phyloP scores from a whole-genome alignment of 23 tunicate species.

The Ascidia mentula region DNA sequence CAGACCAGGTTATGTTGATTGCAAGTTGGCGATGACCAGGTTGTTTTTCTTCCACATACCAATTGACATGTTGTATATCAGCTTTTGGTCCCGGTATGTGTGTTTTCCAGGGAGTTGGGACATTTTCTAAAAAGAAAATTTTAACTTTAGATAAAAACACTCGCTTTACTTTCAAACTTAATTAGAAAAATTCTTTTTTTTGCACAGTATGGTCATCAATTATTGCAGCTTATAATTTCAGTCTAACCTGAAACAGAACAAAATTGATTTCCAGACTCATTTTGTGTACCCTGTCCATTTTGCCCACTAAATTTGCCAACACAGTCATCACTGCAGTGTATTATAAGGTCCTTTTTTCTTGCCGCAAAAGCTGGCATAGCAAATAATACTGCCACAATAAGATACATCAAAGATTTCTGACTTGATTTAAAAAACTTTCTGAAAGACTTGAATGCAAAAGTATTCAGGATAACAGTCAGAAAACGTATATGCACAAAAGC shows the following conservation, averaged over 20 bases:
- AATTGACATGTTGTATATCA: background rate
- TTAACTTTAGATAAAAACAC: background rate
- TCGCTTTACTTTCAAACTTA: too few species aligned
- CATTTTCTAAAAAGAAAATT: background rate
- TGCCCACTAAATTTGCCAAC: background rate
- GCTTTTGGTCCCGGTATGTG: slow-evolving; percentile 6
- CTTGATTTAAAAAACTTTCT: too few species aligned
- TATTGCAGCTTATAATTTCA: too few species aligned
- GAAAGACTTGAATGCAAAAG: too few species aligned
- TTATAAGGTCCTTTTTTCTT: background rate
- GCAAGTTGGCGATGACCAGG: background rate
- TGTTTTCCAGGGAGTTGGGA: slow-evolving; percentile 1
- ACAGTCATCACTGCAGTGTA: background rate
- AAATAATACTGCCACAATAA: background rate
- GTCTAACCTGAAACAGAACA: background rate
- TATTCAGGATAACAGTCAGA: too few species aligned
- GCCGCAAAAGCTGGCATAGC: background rate
- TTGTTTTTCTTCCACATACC: slow-evolving; percentile 2
- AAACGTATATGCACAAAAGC: too few species aligned
- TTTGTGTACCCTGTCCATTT: background rate
- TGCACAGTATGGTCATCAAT: too few species aligned
- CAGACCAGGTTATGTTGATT: background rate
- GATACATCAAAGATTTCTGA: background rate
- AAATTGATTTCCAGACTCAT: background rate
- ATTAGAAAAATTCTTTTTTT: too few species aligned